These are phyloP conservation scores for Dascillus cervinus DNA, from an alignment of 2,888 invertebrate species.

Conservation along the genomic window DNA sequence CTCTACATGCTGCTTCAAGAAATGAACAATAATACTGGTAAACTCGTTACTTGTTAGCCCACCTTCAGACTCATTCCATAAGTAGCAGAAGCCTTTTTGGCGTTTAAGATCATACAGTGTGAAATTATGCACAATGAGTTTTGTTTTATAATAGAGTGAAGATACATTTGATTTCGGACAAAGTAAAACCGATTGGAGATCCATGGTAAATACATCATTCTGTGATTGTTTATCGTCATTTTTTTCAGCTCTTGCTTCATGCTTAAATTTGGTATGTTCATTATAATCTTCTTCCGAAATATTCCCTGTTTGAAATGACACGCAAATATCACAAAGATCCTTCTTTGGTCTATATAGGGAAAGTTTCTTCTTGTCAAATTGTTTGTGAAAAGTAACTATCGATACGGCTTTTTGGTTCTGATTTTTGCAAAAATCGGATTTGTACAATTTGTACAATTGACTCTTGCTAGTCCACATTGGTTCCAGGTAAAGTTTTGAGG, in stretches of 20 bases:
- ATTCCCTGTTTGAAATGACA: too few relatives aligned
- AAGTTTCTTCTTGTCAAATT: too few relatives aligned
- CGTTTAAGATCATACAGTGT: conserved; percentile 18
- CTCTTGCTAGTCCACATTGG: too few relatives aligned
- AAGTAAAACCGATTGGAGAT: conserved; percentile 8
- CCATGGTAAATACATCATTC: conserved; percentile 9
- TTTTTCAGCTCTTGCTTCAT: conserved; percentile 7
- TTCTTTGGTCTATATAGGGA: too few relatives aligned
- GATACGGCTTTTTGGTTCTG: too few relatives aligned
- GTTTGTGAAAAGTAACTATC: too few relatives aligned
- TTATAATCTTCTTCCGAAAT: too few relatives aligned
- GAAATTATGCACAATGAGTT: conserved; percentile 21
- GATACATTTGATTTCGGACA: conserved; percentile 10
- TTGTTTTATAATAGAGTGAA: conserved; percentile 18
- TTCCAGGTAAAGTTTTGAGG: too few relatives aligned
- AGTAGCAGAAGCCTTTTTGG: conserved; percentile 15
- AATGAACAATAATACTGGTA: conserved; percentile 14
- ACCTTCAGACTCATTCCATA: conserved; percentile 20
- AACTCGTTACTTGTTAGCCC: conserved; percentile 16
- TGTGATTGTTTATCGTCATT: conserved; percentile 5
- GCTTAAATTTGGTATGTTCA: too few relatives aligned
- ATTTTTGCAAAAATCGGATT: too few relatives aligned
- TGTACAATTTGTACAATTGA: too few relatives aligned
- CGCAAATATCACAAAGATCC: too few relatives aligned
- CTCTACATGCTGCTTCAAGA: conserved; percentile 2